Evolutionary conservation across 2,113 vertebrate species (phyloP).

Genomic region (Thalassarche chlororhynchos): DNA sequence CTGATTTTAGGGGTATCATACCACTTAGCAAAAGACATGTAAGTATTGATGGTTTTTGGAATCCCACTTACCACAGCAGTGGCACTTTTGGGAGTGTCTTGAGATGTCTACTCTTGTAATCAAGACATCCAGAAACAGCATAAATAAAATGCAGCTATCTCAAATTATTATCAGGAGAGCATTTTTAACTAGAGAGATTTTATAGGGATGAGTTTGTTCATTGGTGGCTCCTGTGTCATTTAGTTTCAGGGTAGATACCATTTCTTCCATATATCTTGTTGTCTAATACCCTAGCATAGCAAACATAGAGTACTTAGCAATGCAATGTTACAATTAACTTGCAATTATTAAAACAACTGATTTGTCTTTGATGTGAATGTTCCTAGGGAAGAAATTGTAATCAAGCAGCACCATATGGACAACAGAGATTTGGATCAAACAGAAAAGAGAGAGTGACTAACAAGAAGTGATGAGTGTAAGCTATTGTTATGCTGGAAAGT

Average conservation of each 20-base stretch:
- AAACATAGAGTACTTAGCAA: not conserved
- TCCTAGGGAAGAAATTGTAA: not conserved
- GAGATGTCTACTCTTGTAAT: not conserved
- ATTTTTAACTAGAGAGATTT: not conserved
- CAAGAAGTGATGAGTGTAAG: not conserved
- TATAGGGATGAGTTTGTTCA: not conserved
- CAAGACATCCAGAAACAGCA: not conserved
- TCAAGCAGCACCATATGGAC: not conserved
- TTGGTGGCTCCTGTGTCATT: not conserved
- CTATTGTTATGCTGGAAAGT: not conserved
- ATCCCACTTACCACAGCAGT: not conserved
- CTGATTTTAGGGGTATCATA: not conserved
- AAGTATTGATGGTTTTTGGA: not conserved
- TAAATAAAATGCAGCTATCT: not conserved
- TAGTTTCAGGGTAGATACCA: not conserved
- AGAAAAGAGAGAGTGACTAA: not conserved
- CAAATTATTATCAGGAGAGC: not conserved
- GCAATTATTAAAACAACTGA: not conserved
- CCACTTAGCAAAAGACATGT: not conserved
- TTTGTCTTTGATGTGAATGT: not conserved
- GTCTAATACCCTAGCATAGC: not conserved
- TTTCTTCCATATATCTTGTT: not conserved
- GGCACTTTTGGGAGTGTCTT: not conserved
- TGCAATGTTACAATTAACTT: not conserved
- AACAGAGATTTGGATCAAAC: not conserved